phyloP scores from a whole-genome alignment of 2,113 vertebrate species.

The Alaudala cheleensis region DNA sequence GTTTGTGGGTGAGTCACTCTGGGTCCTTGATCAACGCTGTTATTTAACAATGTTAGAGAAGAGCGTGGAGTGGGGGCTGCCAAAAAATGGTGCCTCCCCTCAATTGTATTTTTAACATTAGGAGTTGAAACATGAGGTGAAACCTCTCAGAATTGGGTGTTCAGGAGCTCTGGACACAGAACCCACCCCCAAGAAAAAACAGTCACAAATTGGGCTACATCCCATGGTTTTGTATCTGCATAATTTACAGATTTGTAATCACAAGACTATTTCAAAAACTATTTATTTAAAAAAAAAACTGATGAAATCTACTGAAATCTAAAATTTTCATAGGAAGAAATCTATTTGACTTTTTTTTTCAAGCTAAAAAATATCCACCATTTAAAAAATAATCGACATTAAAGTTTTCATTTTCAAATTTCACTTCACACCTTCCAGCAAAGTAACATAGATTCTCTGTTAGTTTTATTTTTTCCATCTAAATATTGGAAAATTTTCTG shows the following conservation, averaged over 20 bases:
- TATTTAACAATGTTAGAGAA: background rate
- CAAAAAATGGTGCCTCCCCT: background rate
- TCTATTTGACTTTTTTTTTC: background rate
- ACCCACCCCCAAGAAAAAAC: background rate
- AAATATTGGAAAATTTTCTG: background rate
- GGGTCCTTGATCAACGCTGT: background rate
- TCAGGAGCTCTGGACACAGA: background rate
- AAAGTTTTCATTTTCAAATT: background rate
- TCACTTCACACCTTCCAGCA: background rate
- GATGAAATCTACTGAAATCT: background rate
- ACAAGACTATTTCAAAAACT: background rate
- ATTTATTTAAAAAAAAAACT: background rate
- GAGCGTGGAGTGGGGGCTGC: background rate
- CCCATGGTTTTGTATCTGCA: fast-evolving
- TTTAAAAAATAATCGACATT: background rate
- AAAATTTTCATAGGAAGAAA: background rate
- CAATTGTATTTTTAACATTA: background rate
- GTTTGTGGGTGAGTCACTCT: background rate
- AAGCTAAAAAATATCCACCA: background rate
- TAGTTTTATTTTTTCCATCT: background rate
- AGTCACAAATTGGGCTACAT: fast-evolving
- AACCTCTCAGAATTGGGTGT: background rate
- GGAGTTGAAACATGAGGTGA: background rate
- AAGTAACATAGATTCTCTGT: background rate
- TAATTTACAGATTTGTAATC: background rate